Base-by-base conservation (phyloP, 2,113 vertebrate genomes). In the Psephotus haematonotus region DNA sequence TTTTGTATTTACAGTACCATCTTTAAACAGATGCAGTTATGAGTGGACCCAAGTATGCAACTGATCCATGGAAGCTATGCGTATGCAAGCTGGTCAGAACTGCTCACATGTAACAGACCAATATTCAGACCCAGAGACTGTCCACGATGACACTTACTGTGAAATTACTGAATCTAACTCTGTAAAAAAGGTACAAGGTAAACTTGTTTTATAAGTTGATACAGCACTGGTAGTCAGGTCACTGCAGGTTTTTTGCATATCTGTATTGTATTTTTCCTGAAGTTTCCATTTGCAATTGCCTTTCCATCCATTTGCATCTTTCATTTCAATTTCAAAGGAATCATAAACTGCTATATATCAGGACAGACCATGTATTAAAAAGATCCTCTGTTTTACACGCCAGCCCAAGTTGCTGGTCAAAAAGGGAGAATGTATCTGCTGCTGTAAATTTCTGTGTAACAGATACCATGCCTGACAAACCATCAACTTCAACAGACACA, bases 381-480 rank as follows among this genome's bases (percentile, higher is more conserved):
- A 77, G n/a, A n/a, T 39, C 23, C 23, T 68, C 37, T 57, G 65
- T 43, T 92, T 82, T 50, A 92, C 67, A 87, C 19, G 44, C 52
- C 79, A 95, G 92, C 93, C 91, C 91, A 97, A 90, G 83, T 13
- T 52, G 77, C 89, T 92, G 76, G 69, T 97, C 65, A 88, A 95
- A 96, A 97, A 95, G 86, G 43, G 62, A 94, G 78, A 92, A 92
- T 0, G 13, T 33, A 55, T 92, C 91, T 97, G 92, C 52, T 89
- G 92, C 97, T 94, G 85, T 67, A 35, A 96, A 89, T 69, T 71
- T 82, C 88, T 93, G 82, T 59, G 52, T 91, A 97, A 96, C 82
- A 93, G 93, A 92, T 74, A 95, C 88, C 95, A 97, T 93, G 95
- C 97, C 96, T 88, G 95, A 97, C 94, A 97, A 97, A 97, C 92